Evolutionary conservation across 2,888 invertebrate species (phyloP).

Genomic region (Caenorhabditis wallacei): DNA sequence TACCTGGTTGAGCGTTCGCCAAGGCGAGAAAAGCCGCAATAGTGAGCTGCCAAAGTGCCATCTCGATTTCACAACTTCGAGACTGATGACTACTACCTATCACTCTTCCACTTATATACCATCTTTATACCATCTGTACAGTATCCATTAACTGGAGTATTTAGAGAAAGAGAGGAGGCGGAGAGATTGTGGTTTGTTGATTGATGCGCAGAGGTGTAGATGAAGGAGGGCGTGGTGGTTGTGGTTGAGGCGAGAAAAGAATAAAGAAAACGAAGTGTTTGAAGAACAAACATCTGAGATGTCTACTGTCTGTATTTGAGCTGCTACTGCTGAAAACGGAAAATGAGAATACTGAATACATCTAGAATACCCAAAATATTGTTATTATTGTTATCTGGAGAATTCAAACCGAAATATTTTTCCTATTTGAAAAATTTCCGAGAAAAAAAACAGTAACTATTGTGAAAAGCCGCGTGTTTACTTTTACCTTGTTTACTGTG

Average conservation of each 20-base stretch:
- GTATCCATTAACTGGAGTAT: conserved; percentile 54
- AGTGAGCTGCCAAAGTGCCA: conserved; percentile 54
- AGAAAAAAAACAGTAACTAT: background rate
- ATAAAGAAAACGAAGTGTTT: conserved; percentile 44
- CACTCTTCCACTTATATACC: conserved; percentile 56
- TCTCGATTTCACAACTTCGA: conserved; percentile 51
- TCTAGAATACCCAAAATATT: background rate
- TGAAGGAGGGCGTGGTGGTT: conserved; percentile 54
- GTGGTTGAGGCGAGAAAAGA: background rate
- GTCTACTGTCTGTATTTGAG: conserved; percentile 37
- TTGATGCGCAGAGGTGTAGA: conserved; percentile 39
- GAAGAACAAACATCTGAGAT: conserved; percentile 66
- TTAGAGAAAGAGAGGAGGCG: conserved; percentile 45
- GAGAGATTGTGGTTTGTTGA: conserved; percentile 36
- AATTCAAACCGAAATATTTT: background rate
- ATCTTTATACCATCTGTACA: conserved; percentile 59
- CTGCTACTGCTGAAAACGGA: background rate
- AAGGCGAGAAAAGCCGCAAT: conserved; percentile 54
- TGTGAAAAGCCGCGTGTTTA: conserved; percentile 9
- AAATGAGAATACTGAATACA: conserved; percentile 6
- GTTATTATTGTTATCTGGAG: conserved; percentile 7
- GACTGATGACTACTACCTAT: conserved; percentile 63
- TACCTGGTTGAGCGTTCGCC: conserved; percentile 66
- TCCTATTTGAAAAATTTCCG: background rate
- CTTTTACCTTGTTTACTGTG: conserved; percentile 49